These are phyloP conservation scores for Poeciliopsis gracilis DNA, from an alignment of 2,797 vertebrate genomes.

Conservation along the genomic window DNA sequence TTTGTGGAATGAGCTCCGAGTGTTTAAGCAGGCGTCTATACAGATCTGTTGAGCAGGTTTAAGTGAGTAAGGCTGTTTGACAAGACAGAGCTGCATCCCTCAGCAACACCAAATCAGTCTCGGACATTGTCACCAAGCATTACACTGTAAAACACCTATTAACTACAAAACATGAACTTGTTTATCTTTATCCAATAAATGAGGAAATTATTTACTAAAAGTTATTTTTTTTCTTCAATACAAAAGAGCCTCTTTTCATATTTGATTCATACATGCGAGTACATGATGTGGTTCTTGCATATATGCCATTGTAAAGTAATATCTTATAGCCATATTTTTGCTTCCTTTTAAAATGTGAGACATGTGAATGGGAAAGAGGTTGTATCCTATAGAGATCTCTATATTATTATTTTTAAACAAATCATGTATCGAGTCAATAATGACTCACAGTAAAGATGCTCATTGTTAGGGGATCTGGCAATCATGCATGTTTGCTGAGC, in stretches of 20 bases:
- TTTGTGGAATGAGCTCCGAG: conserved; percentile 28
- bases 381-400: conserved; percentile 70
- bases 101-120: conserved; percentile 69
- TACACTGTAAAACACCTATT: conserved; percentile 79
- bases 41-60: conserved; percentile 52
- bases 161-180: conserved; percentile 84
- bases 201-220: conserved; percentile 85
- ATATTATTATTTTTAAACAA: conserved; percentile 74
- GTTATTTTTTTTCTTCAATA: conserved; percentile 71
- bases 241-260: conserved; percentile 84
- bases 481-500: conserved; percentile 83
- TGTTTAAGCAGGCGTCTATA: conserved; percentile 48
- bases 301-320: conserved; percentile 78
- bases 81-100: conserved; percentile 65
- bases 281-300: conserved; percentile 77
- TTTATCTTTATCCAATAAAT: conserved; percentile 77
- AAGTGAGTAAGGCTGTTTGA: conserved; percentile 48
- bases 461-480: conserved; percentile 64
- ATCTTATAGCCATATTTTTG: conserved; percentile 73
- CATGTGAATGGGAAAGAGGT: conserved; percentile 75
- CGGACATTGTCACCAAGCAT: conserved; percentile 73
- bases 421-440: conserved; percentile 72
- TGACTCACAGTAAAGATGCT: conserved; percentile 73
- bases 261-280: conserved; percentile 82
- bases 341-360: conserved; percentile 70